Conservation (phyloP, 1,140 invertebrate genomes). For the Plectrocnemia conspersa region DNA sequence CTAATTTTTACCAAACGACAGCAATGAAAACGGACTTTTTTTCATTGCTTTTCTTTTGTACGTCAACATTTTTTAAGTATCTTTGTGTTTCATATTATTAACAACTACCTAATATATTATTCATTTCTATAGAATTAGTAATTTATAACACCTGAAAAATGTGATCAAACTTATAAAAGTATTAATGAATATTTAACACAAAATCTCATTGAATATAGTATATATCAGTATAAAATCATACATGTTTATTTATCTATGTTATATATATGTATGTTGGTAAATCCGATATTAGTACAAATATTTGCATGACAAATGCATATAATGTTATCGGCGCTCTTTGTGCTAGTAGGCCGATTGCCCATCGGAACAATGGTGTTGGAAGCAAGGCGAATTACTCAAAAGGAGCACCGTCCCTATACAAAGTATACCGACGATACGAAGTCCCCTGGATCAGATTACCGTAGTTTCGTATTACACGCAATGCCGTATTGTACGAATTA, state of each 20-base stretch:
- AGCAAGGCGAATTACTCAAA: constrained; percentile 8
- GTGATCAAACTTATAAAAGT: no score
- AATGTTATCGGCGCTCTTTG: not conserved
- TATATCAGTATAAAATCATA: no score
- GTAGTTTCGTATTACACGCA: constrained; percentile 15
- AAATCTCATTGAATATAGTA: no score
- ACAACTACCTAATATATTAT: no score
- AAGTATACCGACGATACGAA: constrained; percentile 16
- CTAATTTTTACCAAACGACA: no score
- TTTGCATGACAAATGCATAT: constrained; percentile 8
- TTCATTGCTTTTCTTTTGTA: no score
- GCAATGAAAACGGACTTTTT: no score
- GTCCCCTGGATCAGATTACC: constrained; percentile 19
- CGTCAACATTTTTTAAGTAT: no score
- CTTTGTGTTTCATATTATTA: no score
- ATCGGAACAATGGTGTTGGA: not conserved
- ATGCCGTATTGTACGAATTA: constrained; percentile 13
- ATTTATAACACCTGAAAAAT: no score
- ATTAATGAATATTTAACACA: no score
- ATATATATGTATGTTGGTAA: not conserved
- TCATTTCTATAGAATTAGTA: no score
- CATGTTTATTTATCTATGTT: not conserved
- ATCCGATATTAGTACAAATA: not conserved
- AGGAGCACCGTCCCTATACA: constrained; percentile 17
- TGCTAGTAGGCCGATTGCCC: not conserved